These are phyloP conservation scores for Saturnia pavonia DNA, from an alignment of 2,888 invertebrate genomes.

Conservation along the genomic window DNA sequence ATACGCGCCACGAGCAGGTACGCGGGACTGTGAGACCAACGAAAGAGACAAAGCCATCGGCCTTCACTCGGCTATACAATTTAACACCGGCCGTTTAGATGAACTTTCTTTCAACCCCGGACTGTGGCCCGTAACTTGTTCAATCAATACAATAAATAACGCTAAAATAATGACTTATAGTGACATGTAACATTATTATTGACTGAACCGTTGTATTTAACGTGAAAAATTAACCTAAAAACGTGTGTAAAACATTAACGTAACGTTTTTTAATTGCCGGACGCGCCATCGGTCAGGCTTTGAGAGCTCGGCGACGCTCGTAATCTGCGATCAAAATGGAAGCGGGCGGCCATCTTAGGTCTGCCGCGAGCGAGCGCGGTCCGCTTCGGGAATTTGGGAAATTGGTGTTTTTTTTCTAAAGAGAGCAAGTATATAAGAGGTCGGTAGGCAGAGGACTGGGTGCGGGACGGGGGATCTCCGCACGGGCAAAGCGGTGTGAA, in stretches of 20 bases:
- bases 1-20: conserved; percentile 41
- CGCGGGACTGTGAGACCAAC: conserved; percentile 28
- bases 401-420: conserved; percentile 81
- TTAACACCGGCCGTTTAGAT: conserved; percentile 58
- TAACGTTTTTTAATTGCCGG: conserved; percentile 58
- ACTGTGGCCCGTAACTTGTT: conserved; percentile 34
- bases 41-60: conserved; percentile 67
- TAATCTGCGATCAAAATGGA: conserved; percentile 82
- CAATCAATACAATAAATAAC: conserved; percentile 63
- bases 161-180: conserved; percentile 37
- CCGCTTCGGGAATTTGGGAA: conserved; percentile 80
- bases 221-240: conserved; percentile 78
- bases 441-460: conserved; percentile 75
- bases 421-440: conserved; percentile 80
- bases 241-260: conserved; percentile 75
- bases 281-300: conserved; percentile 72
- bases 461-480: conserved; percentile 66
- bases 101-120: conserved; percentile 54
- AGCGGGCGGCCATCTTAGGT: conserved; percentile 79
- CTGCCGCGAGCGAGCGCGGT: conserved; percentile 75
- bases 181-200: conserved; percentile 35
- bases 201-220: conserved; percentile 64
- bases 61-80: conserved; percentile 50
- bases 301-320: conserved; percentile 70
- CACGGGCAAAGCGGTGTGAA: conserved; percentile 80